Percentiles rank a stretch among this genome's conserved stretches.
Conservation (phyloP, 2,888 invertebrate species). For the Sphecodes monilicornis region DNA sequence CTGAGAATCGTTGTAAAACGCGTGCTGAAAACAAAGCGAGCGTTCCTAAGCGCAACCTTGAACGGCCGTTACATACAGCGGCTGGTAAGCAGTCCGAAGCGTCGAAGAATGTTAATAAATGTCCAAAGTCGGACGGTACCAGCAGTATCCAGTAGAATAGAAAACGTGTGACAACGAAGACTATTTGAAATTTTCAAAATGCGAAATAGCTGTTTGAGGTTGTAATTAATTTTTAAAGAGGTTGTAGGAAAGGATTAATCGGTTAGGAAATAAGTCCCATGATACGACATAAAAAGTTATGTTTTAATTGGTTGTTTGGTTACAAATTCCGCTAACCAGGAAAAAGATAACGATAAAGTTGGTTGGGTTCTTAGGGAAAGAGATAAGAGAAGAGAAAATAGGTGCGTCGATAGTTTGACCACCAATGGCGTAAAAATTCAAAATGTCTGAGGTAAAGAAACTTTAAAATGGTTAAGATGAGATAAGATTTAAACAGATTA, state of each 20-base stretch:
- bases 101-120: not conserved
- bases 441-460: not conserved
- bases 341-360: not conserved
- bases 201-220: no score
- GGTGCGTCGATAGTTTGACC: not conserved
- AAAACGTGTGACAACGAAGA: not conserved
- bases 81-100: not conserved
- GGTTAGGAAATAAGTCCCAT: not conserved
- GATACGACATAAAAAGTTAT: not conserved
- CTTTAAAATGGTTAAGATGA: not conserved
- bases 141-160: not conserved
- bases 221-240: no score
- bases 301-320: not conserved
- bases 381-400: constrained; percentile 1
- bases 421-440: not conserved
- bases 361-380: not conserved
- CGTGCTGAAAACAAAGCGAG: constrained; percentile 24
- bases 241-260: not conserved
- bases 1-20: constrained; percentile 30
- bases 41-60: constrained; percentile 16
- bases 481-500: constrained; percentile 6
- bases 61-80: constrained; percentile 2
- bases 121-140: not conserved
- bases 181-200: no score
- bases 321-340: not conserved